Evolutionary conservation across 2,113 vertebrate genomes (phyloP).

Genomic region (Ivindomyrus marchei): DNA sequence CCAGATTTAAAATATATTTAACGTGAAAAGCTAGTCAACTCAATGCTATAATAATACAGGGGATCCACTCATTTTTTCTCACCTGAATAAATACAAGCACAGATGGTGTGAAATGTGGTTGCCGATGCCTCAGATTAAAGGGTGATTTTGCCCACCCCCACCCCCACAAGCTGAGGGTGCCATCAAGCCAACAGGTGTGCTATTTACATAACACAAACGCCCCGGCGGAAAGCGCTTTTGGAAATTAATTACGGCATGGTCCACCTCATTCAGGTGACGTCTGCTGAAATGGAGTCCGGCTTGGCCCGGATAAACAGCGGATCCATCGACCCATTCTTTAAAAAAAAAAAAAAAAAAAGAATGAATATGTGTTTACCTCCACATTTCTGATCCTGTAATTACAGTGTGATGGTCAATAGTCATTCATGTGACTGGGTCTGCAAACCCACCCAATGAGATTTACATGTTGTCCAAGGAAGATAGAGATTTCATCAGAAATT

Average conservation of each 20-base stretch:
- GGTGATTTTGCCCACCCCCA: neutral
- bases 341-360: neutral
- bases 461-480: neutral
- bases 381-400: neutral
- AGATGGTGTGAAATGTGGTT: conserved; percentile 18
- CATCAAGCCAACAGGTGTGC: conserved; percentile 30
- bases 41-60: neutral
- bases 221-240: neutral
- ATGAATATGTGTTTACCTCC: neutral
- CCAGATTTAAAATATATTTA: neutral
- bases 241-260: conserved; percentile 17
- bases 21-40: neutral
- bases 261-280: neutral
- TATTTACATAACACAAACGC: conserved; percentile 28
- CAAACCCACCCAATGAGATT: neutral
- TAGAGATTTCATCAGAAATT: neutral
- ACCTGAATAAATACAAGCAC: conserved; percentile 17
- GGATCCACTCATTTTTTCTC: neutral
- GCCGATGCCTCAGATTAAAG: conserved; percentile 22
- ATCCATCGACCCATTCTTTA: neutral
- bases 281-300: neutral
- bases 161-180: neutral
- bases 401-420: neutral
- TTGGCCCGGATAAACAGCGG: neutral
- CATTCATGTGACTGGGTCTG: neutral